Conservation (phyloP, 1,140 invertebrate genomes). For the Drosophila mauritiana region DNA sequence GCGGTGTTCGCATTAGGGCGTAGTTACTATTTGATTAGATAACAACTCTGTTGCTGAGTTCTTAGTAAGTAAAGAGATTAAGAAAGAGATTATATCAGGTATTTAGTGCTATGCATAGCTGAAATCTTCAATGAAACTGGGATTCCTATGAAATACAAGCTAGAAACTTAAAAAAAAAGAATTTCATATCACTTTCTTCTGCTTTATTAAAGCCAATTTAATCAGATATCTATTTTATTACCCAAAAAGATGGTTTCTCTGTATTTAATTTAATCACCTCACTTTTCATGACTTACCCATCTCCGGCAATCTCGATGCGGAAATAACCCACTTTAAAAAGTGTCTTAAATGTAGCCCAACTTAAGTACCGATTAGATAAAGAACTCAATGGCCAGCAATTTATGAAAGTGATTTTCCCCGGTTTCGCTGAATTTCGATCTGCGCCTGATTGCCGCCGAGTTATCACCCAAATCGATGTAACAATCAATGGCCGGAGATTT, state of each 20-base stretch:
- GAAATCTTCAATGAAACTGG: not conserved
- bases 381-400: conserved; percentile 17
- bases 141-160: not conserved
- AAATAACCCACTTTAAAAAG: conserved; percentile 11
- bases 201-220: not conserved
- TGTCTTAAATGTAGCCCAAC: not conserved
- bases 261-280: no score
- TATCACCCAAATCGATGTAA: conserved; percentile 46
- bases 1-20: conserved; percentile 6
- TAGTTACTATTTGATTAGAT: conserved; percentile 39
- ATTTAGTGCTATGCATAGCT: no score
- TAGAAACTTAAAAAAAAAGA: not conserved
- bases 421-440: conserved; percentile 19
- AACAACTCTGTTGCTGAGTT: conserved; percentile 17
- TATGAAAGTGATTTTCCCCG: conserved; percentile 36
- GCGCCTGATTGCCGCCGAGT: conserved; percentile 30
- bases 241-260: no score
- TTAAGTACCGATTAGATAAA: conserved; percentile 26
- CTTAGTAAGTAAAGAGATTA: not conserved
- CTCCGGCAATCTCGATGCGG: not conserved
- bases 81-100: not conserved
- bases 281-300: not conserved
- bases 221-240: not conserved
- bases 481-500: conserved; percentile 33
- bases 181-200: not conserved